Base-by-base conservation (phyloP, 2,888 invertebrate species). In the Plutella xylostella region DNA sequence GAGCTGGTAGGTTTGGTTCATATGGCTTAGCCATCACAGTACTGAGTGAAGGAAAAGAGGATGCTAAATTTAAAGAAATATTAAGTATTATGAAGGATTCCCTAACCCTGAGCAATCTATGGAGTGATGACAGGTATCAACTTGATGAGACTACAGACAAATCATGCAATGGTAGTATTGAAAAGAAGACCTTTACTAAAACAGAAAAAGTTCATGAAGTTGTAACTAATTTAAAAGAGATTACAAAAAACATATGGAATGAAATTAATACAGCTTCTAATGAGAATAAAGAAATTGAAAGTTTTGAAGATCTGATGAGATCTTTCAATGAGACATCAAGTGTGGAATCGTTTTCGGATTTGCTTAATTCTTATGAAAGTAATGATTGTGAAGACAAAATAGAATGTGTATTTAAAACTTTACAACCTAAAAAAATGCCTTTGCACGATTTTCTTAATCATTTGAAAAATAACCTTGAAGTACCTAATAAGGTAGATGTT, bases 1-100 rank as follows among this genome's bases (percentile, higher is more conserved):
- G 98, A 58, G 96, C 97, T 35, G 98, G 98, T 0, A 86, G 98
- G 49, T 98, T 92, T 84, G 98, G 98, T 1, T 90, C 93, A 1
- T 88, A 89, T 67, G 97, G 96, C 43, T 86, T 89, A 46, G 91
- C 93, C 20, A 87, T 97, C 12, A 91, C 90, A 42, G 87, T 97
- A 46, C 74, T 92, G 7, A 85, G 89, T 55, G 84, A 87, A 41
- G 89, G 89, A 5, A 77, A 85, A 44, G 94, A 96, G 66, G 55
- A 86, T 39, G 53, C 65, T 1, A 75, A 72, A 35, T 90, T 93
- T 55, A 77, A 76, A 56, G 68, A 77, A 42, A 77, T 91, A 38
- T 64, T 92, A 28, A 70, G 80, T 3, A 66, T 73, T n/a, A 83
- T 90, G 43, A 87, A 87, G 34, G 87, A 61, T 34, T 55, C 62